Conservation (phyloP, 2,797 vertebrate species). For the Falco columbarius region DNA sequence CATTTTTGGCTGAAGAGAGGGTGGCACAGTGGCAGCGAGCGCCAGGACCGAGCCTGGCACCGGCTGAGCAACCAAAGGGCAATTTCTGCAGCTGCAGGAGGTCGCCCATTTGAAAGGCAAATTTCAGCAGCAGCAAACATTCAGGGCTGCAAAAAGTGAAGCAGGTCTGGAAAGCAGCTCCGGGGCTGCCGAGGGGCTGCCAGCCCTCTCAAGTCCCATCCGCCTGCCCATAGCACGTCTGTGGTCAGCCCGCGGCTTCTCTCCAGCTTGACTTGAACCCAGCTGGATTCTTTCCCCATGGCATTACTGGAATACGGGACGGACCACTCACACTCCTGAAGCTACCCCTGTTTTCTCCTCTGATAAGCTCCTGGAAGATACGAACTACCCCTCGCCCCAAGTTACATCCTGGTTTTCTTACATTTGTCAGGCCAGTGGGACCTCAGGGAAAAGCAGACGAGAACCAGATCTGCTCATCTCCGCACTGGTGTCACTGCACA, state of each 20-base stretch:
- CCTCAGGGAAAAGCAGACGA: neutral
- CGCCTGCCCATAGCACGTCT: neutral
- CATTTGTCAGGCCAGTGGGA: neutral
- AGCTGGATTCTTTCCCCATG: accelerated
- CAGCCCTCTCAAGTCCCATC: too few relatives aligned
- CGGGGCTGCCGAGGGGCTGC: neutral
- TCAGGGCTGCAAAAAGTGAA: neutral
- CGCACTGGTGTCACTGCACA: neutral
- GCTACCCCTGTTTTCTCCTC: neutral
- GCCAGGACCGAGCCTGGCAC: neutral
- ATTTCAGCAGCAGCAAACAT: neutral
- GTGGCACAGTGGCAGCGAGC: accelerated
- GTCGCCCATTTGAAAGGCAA: neutral
- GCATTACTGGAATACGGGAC: neutral
- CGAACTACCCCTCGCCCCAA: neutral
- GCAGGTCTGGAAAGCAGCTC: neutral
- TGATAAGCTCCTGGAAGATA: neutral
- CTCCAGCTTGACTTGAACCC: neutral
- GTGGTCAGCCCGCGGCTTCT: neutral
- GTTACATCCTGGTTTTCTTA: neutral
- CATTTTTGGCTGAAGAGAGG: neutral
- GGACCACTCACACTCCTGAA: neutral
- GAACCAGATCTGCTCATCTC: neutral
- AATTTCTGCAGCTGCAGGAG: neutral
- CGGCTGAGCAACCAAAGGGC: neutral